phyloP scores from a whole-genome alignment of 2,113 vertebrate genomes.

The Ramphastos sulfuratus region DNA sequence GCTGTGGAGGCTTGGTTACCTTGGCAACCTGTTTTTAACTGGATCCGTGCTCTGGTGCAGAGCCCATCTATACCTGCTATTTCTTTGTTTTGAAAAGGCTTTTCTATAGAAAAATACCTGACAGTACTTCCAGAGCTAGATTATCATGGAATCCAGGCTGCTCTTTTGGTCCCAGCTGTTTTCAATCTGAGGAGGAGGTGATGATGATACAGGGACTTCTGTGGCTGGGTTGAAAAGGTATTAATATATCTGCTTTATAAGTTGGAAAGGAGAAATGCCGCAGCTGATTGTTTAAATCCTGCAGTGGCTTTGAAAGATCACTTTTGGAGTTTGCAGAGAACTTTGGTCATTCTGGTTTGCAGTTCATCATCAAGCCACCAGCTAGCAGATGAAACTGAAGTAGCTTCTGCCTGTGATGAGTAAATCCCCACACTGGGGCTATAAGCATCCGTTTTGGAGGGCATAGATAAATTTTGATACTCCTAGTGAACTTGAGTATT shows the following conservation, averaged over 20 bases:
- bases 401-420: background rate
- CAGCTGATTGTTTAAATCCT: background rate
- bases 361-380: background rate
- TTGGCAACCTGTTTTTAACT: conserved; percentile 65
- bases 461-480: background rate
- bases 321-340: background rate
- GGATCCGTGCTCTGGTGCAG: conserved; percentile 13
- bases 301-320: background rate
- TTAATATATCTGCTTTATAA: background rate
- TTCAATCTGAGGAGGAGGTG: background rate
- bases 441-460: background rate
- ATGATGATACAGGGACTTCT: background rate
- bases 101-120: background rate
- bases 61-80: conserved; percentile 48
- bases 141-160: background rate
- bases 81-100: conserved; percentile 3
- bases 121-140: background rate
- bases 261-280: background rate
- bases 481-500: background rate
- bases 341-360: background rate
- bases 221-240: background rate
- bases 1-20: conserved; percentile 62
- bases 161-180: background rate
- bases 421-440: background rate
- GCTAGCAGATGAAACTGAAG: background rate